A percentile compares a stretch with the other conserved stretches of the same genome.
phyloP scores from a whole-genome alignment of 2,888 invertebrate species.

The Drosophila infuscata region DNA sequence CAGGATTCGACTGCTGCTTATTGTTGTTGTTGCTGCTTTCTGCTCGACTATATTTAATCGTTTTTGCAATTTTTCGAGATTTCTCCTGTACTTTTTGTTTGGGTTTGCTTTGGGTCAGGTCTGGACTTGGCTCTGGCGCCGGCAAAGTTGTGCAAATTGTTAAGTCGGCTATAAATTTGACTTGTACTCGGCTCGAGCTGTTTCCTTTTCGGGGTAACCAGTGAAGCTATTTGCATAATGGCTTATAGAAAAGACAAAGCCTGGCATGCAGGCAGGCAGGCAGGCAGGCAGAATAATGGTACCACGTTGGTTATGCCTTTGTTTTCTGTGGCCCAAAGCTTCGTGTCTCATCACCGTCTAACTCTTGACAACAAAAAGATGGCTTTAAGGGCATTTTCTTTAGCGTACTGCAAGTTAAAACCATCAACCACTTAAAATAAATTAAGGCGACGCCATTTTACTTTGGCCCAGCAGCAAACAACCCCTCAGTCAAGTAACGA shows the following conservation, averaged over 20 bases:
- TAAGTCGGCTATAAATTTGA: slow-evolving; percentile 84
- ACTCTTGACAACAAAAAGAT: slow-evolving; percentile 23
- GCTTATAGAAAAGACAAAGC: slow-evolving; percentile 76
- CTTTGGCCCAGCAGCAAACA: slow-evolving; percentile 73
- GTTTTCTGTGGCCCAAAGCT: slow-evolving; percentile 30
- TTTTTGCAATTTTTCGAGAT: slow-evolving; percentile 73
- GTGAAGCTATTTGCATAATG: slow-evolving; percentile 79
- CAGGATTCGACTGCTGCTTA: slow-evolving; percentile 33
- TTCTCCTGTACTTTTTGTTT: slow-evolving; percentile 61
- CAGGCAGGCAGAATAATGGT: slow-evolving; percentile 24
- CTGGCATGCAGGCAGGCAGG: slow-evolving; percentile 8
- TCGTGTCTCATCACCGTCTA: background rate
- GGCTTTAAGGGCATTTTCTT: slow-evolving; percentile 58
- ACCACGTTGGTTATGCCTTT: slow-evolving; percentile 37
- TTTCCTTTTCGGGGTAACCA: slow-evolving; percentile 53
- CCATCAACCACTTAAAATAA: slow-evolving; percentile 81
- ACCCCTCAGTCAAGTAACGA: slow-evolving; percentile 61
- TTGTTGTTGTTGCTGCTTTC: slow-evolving; percentile 25
- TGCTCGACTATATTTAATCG: slow-evolving; percentile 70
- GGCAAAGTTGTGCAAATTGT: slow-evolving; percentile 73
- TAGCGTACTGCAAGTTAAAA: slow-evolving; percentile 64
- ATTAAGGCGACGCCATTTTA: slow-evolving; percentile 81
- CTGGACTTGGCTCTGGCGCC: slow-evolving; percentile 17
- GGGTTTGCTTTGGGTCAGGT: slow-evolving; percentile 31
- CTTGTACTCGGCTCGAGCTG: slow-evolving; percentile 65